Percentiles rank a stretch among this genome's conserved stretches.
Conservation (phyloP, 2,888 invertebrate genomes). For the Conistra vaccinii region DNA sequence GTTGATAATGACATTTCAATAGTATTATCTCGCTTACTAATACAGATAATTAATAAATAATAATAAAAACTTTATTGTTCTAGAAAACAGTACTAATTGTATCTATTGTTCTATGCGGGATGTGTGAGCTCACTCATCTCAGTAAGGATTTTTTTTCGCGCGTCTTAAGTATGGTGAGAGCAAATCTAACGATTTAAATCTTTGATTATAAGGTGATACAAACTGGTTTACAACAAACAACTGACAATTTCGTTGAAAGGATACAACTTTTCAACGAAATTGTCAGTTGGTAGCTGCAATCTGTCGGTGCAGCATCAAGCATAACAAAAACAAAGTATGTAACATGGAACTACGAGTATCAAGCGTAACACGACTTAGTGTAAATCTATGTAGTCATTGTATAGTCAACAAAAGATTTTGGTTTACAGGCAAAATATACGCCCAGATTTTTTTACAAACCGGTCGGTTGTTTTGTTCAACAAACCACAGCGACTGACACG, state of each 20-base stretch:
- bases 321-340: not conserved
- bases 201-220: not conserved
- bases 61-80: no score
- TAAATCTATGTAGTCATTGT: not conserved
- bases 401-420: slow-evolving; percentile 13
- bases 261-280: no score
- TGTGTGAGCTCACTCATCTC: not conserved
- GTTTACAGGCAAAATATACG: not conserved
- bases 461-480: not conserved
- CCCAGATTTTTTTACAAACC: not conserved
- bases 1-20: not conserved
- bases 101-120: not conserved
- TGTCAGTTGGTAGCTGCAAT: not conserved
- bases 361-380: not conserved
- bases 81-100: no score
- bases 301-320: not conserved
- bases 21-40: no score
- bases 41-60: no score
- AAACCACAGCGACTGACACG: not conserved
- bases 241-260: not conserved
- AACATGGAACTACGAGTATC: slow-evolving; percentile 6
- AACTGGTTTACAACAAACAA: not conserved
- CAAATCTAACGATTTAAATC: not conserved
- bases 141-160: no score
- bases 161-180: not conserved